Conservation (phyloP, 2,888 invertebrate species). For the Drosophila mimica region DNA sequence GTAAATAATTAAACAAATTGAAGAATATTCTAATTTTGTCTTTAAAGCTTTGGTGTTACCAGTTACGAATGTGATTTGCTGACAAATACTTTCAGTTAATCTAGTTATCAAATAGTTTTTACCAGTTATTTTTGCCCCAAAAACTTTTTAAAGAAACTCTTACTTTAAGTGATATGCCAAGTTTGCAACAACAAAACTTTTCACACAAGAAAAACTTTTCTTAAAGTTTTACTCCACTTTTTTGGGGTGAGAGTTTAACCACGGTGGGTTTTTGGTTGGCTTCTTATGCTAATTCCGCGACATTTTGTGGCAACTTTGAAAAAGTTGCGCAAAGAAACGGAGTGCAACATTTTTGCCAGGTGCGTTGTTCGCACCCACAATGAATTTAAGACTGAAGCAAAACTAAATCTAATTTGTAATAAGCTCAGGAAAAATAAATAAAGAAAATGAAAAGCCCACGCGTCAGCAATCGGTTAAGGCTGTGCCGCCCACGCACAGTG, state of each 20-base stretch:
- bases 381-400: slow-evolving; percentile 8
- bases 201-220: slow-evolving; percentile 16
- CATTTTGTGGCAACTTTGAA: slow-evolving; percentile 29
- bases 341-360: slow-evolving; percentile 9
- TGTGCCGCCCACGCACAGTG: slow-evolving; percentile 46
- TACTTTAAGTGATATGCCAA: slow-evolving; percentile 9
- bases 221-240: slow-evolving; percentile 21
- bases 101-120: not conserved
- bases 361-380: slow-evolving; percentile 1
- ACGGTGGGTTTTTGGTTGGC: slow-evolving; percentile 44
- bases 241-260: slow-evolving; percentile 11
- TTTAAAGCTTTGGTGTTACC: not conserved
- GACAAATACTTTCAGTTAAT: not conserved
- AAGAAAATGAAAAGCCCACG: slow-evolving; percentile 14
- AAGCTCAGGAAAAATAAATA: slow-evolving; percentile 4
- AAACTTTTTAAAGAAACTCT: not conserved
- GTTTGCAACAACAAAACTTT: slow-evolving; percentile 29
- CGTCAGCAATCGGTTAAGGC: slow-evolving; percentile 13
- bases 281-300: slow-evolving; percentile 37
- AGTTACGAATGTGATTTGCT: not conserved
- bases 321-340: not conserved
- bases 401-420: slow-evolving; percentile 65
- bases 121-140: not conserved
- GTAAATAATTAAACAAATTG: not conserved
- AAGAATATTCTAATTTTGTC: accelerated